Evolutionary conservation across 2,113 vertebrate species (phyloP).

Genomic region (Talpa occidentalis): DNA sequence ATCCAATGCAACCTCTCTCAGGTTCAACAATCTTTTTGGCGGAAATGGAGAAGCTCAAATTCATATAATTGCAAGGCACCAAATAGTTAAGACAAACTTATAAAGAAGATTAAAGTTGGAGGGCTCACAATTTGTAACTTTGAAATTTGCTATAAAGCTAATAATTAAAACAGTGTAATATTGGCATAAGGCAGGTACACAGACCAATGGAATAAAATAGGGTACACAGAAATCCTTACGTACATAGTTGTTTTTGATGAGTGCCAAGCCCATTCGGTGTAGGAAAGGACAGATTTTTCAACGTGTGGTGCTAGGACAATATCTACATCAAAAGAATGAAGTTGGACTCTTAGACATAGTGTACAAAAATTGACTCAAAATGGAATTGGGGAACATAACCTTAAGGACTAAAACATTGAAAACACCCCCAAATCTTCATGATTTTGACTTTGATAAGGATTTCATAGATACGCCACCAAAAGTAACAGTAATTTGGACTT

Average conservation of each 20-base stretch:
- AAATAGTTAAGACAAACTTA: slow-evolving; percentile 3
- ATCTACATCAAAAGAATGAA: neutral
- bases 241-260: neutral
- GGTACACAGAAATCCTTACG: neutral
- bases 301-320: neutral
- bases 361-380: slow-evolving; percentile 14
- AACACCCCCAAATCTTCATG: neutral
- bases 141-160: slow-evolving; percentile 3
- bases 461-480: neutral
- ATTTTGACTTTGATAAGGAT: neutral
- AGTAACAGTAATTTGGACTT: neutral
- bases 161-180: neutral
- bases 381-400: neutral
- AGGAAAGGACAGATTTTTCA: neutral
- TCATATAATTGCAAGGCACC: neutral
- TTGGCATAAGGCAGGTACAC: no score
- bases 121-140: neutral
- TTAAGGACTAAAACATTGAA: slow-evolving; percentile 8
- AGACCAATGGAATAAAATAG: neutral
- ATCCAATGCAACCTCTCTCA: neutral
- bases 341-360: neutral
- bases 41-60: neutral
- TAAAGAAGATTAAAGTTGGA: neutral
- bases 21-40: neutral
- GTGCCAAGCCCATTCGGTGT: neutral